Evolutionary conservation across 2,888 invertebrate species (phyloP), one percentile per base, ranked within the genome.

Genomic region (Lithophane semibrunnea): DNA sequence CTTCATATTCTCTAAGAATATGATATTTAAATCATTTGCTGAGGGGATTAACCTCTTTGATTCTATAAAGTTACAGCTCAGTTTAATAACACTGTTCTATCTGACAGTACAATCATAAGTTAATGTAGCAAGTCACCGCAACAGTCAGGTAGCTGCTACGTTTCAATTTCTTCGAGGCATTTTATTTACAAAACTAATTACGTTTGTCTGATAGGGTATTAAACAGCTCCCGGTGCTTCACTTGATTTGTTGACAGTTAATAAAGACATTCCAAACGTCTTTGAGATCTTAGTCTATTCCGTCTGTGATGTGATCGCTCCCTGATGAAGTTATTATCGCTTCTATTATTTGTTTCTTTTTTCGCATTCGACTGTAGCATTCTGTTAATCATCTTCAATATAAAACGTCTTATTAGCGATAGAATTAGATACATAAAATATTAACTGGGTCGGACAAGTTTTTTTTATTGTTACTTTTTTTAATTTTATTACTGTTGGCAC

Each of bases 121-220:
- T 91, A 92, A 94, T 94, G 92, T 92, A 92, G 95, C 96, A 95
- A 96, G 96, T 96, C 96, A 96, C 94, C 92, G 84, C 93, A 91
- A 90, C 92, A 92, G 92, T 92, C 94, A 95, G 95, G 96, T 96
- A 96, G 95, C 95, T 89, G 91, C 89, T 93, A 95, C 96, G 96
- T 96, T 96, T 96, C 96, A 96, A 96, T 96, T 96, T 95, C 95
- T 94, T 92, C 89, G 92, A 94, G 95, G 95, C 94, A 96, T 96
- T 96, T 96, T 96, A 96, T 96, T 96, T 96, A 96, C 95, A 96
- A 96, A 96, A 96, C 95, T 96, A 96, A 96, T 96, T 96, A 96
- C 95, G 94, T 96, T 95, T 96, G 95, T 95, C 95, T 95, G 96
- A 96, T 96, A 92, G 95, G 90, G 92, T 96, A 95, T 94, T 95